These are phyloP conservation scores for Automeris io DNA, from an alignment of 2,888 invertebrate genomes.

Conservation along the genomic window DNA sequence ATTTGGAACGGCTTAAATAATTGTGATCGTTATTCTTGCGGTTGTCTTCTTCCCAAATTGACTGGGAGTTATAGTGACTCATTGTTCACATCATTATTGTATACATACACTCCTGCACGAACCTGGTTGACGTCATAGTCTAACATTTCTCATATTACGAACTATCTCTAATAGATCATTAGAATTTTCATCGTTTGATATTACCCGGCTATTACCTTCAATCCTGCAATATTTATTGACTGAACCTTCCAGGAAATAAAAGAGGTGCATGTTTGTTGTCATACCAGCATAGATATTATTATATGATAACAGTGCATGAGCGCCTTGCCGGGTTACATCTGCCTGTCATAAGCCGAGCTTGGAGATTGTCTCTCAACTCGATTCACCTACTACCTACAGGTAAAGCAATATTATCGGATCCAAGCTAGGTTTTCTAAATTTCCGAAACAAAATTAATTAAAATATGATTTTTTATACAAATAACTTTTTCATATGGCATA, in stretches of 20 bases:
- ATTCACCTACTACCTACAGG: neutral
- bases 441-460: constrained; percentile 3
- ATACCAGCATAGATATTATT: constrained; percentile 32
- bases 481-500: no score
- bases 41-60: constrained; percentile 55
- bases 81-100: constrained; percentile 51
- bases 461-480: no score
- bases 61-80: constrained; percentile 58
- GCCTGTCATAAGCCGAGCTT: constrained; percentile 21
- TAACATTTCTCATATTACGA: constrained; percentile 40
- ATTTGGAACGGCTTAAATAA: constrained; percentile 56
- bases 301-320: constrained; percentile 54
- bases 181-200: constrained; percentile 49
- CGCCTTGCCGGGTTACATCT: constrained; percentile 34
- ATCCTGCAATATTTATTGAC: constrained; percentile 34
- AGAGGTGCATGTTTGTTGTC: constrained; percentile 52
- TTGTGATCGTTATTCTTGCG: constrained; percentile 59
- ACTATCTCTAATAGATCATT: constrained; percentile 45
- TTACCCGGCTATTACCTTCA: constrained; percentile 40
- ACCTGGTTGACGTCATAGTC: constrained; percentile 41
- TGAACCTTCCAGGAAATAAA: constrained; percentile 41
- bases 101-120: constrained; percentile 56
- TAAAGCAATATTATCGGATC: neutral
- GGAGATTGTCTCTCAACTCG: neutral
- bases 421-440: no score